Percentiles rank a stretch among this genome's conserved stretches.
These are phyloP conservation scores for Ailurus styani DNA, from an alignment of 2,113 vertebrate genomes.

Conservation along the genomic window DNA sequence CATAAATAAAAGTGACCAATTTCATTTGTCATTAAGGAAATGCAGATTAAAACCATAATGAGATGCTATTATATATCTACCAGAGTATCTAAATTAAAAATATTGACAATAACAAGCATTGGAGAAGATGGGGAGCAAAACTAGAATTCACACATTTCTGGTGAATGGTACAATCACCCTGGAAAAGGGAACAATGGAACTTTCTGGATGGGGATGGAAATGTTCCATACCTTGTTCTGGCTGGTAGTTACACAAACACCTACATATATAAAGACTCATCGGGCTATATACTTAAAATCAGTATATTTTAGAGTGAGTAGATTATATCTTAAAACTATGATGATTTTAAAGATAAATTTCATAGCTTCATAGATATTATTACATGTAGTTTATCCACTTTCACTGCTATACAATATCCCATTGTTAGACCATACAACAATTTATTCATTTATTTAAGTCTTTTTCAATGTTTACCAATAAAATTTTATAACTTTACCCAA, in stretches of 20 bases:
- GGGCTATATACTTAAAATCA: neutral
- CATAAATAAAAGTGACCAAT: neutral
- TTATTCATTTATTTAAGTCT: neutral
- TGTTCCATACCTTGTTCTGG: neutral
- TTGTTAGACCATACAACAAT: neutral
- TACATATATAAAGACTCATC: neutral
- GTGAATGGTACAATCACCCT: neutral
- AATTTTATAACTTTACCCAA: neutral
- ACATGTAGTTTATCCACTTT: neutral
- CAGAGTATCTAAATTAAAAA: neutral
- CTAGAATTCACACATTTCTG: neutral
- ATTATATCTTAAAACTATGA: neutral
- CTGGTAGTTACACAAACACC: neutral
- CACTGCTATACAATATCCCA: neutral
- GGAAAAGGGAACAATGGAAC: neutral
- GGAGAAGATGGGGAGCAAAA: neutral
- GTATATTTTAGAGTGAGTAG: neutral
- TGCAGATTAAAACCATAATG: neutral
- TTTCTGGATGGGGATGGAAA: neutral
- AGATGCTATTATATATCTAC: neutral
- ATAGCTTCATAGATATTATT: neutral
- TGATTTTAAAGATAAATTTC: neutral
- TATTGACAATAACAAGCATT: neutral
- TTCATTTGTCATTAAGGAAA: neutral
- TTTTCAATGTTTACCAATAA: neutral